Evolutionary conservation across 2,888 invertebrate species (phyloP).

Genomic region (Labia minor): DNA sequence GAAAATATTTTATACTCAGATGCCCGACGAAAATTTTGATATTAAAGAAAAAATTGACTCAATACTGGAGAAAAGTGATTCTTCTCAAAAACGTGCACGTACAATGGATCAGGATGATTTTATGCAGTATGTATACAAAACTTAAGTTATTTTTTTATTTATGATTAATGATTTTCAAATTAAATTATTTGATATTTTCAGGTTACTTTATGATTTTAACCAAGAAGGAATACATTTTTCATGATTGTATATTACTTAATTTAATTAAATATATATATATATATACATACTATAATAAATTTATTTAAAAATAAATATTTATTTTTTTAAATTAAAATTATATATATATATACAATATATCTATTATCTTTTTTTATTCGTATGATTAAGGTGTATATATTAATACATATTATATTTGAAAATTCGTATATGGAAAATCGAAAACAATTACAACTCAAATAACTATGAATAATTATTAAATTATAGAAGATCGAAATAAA

Average conservation of each 20-base stretch:
- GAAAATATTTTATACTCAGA: too few relatives aligned
- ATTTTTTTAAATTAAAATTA: neutral
- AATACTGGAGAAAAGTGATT: slow-evolving; percentile 56
- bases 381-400: too few relatives aligned
- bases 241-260: slow-evolving; percentile 32
- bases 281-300: neutral
- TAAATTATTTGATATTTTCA: slow-evolving; percentile 32
- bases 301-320: neutral
- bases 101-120: slow-evolving; percentile 97
- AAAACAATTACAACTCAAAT: too few relatives aligned
- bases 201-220: slow-evolving; percentile 77
- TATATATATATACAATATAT: too few relatives aligned
- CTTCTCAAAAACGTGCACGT: slow-evolving; percentile 71
- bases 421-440: too few relatives aligned
- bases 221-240: slow-evolving; percentile 87
- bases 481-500: too few relatives aligned
- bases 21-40: slow-evolving; percentile 63
- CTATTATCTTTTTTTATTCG: neutral
- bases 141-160: too few relatives aligned
- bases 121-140: slow-evolving; percentile 53
- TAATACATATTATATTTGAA: too few relatives aligned
- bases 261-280: neutral
- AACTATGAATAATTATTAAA: too few relatives aligned
- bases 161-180: too few relatives aligned
- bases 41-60: slow-evolving; percentile 69